These are phyloP conservation scores for Hemicordylus capensis DNA, from an alignment of 2,113 vertebrate genomes.

Conservation along the genomic window DNA sequence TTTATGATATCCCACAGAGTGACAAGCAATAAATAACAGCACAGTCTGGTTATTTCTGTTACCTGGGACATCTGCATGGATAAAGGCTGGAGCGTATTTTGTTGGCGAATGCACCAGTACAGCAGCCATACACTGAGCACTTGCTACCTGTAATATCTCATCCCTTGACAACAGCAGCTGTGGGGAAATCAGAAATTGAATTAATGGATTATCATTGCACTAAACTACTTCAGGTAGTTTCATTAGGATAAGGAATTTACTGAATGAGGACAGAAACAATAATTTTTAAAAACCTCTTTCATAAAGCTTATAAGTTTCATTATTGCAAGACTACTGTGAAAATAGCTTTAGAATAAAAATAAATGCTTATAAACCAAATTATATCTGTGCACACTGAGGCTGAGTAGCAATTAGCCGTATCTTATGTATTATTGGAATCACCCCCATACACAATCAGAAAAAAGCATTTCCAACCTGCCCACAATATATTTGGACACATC, in stretches of 20 bases:
- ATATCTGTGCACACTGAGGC: neutral
- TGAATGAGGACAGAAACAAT: neutral
- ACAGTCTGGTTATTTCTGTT: conserved; percentile 29
- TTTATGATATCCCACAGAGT: neutral
- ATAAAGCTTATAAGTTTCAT: neutral
- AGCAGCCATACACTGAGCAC: conserved; percentile 86
- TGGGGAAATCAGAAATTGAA: conserved; percentile 49
- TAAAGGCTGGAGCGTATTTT: conserved; percentile 84
- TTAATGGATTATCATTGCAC: neutral
- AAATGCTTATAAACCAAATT: neutral
- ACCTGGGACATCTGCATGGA: conserved; percentile 92
- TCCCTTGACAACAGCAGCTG: conserved; percentile 91
- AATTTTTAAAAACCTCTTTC: conserved; percentile 15
- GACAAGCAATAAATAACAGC: neutral
- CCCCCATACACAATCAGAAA: neutral
- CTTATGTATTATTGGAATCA: neutral
- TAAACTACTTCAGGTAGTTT: neutral
- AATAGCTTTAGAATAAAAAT: too few relatives aligned
- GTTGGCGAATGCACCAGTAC: conserved; percentile 85
- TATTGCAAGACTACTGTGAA: neutral
- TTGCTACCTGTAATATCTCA: conserved; percentile 86
- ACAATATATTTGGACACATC: neutral
- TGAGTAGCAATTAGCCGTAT: neutral
- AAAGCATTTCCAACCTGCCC: neutral
- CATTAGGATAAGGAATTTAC: conserved; percentile 14